phyloP scores from a whole-genome alignment of 2,888 invertebrate genomes.

The Emmelina monodactyla region DNA sequence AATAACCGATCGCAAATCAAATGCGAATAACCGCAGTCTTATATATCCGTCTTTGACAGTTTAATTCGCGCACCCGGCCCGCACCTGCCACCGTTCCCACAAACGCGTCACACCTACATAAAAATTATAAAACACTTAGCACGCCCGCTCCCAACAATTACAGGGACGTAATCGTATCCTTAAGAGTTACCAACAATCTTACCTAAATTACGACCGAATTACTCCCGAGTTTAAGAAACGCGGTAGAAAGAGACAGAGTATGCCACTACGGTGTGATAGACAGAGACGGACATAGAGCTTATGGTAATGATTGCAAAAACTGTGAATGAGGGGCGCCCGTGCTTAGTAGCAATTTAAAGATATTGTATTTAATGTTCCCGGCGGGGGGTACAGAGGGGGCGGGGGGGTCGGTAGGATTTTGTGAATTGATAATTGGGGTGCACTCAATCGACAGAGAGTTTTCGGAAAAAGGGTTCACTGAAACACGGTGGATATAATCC shows the following conservation, averaged over 20 bases:
- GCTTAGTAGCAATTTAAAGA: slow-evolving; percentile 62
- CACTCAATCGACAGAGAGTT: slow-evolving; percentile 29
- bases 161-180: slow-evolving; percentile 37
- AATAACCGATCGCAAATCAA: not conserved
- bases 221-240: slow-evolving; percentile 24
- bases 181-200: slow-evolving; percentile 41
- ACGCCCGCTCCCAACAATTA: slow-evolving; percentile 36
- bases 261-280: slow-evolving; percentile 19
- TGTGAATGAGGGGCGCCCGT: slow-evolving; percentile 53
- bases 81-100: not conserved
- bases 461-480: not conserved
- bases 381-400: slow-evolving; percentile 24
- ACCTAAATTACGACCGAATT: slow-evolving; percentile 41
- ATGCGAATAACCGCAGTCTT: not conserved
- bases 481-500: too few species aligned
- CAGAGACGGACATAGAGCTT: slow-evolving; percentile 36
- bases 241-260: slow-evolving; percentile 7
- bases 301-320: slow-evolving; percentile 61
- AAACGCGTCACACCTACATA: not conserved
- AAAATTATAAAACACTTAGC: slow-evolving; percentile 18
- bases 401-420: slow-evolving; percentile 33
- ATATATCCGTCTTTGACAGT: too few species aligned
- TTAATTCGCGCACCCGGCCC: not conserved
- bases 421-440: slow-evolving; percentile 54
- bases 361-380: slow-evolving; percentile 59